Base-by-base conservation (phyloP, 2,113 vertebrate genomes). In the Rhinogobius similis region DNA sequence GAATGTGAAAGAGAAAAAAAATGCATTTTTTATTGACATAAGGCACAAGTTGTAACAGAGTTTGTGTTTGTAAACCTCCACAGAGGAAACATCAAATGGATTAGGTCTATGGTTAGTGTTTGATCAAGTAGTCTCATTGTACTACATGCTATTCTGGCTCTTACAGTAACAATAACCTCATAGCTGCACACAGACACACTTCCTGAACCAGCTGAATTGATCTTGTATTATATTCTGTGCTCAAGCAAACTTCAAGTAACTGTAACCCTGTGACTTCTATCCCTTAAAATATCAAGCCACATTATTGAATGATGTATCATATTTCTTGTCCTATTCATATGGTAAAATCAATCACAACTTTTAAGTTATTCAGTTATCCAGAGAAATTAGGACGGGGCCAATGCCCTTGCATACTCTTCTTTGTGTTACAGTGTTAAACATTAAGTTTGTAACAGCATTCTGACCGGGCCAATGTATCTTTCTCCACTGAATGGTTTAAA, bases 371-470 rank as follows among this genome's bases (percentile, higher is more conserved):
- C 23, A 18, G 68, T 80, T 63, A 65, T 64, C 68, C 68, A 83
- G 75, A 68, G 0, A 61, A 46, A 79, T 82, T 74, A 80, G 71
- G 67, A 77, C 39, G 14, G 20, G 44, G 59, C 29, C 32, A 77
- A 87, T 68, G 52, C 68, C 79, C 65, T 79, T 32, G 46, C 44
- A 68, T 70, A 70, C 68, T 43, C 55, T 67, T 43, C 52, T 77
- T 53, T 73, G 27, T 65, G 59, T 87, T 86, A 82, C 86, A 73
- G 76, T 88, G 88, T 90, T 90, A 82, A 81, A 83, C 77, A 41
- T 70, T 6, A 68, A 2, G 13, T 70, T 62, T 80, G 74, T 68
- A 86, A 84, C 80, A 82, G 71, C 29, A 11, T 85, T 63, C 38
- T 62, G 38, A 63, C 74, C 77, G 67, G 46, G 39, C 74, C 70